Conservation (phyloP, 2,888 invertebrate genomes). For the Lumbricus terrestris region DNA sequence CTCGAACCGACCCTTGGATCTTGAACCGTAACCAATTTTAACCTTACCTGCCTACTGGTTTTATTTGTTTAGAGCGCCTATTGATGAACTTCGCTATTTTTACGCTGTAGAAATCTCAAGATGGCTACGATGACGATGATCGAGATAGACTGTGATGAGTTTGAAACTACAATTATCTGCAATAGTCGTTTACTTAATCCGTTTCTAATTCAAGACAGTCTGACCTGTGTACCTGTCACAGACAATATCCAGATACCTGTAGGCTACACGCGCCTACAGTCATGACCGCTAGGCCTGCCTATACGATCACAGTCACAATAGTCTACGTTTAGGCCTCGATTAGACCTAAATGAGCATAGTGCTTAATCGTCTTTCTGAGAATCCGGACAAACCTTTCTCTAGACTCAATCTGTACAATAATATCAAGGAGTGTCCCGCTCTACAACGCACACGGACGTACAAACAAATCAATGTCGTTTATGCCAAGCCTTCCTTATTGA, state of each 20-base stretch:
- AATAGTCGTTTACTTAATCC: not conserved
- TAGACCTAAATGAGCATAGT: not conserved
- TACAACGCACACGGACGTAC: not conserved
- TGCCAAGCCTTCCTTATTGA: not conserved
- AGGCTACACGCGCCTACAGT: not conserved
- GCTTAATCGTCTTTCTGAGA: not conserved
- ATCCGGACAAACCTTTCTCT: not conserved
- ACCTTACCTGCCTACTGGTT: too few relatives aligned
- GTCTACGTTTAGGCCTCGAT: not conserved
- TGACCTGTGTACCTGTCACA: not conserved
- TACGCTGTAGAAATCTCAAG: too few relatives aligned
- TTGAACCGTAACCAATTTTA: too few relatives aligned
- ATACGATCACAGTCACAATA: not conserved
- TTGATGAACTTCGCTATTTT: too few relatives aligned
- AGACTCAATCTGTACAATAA: not conserved
- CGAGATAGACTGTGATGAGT: not conserved
- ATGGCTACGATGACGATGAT: too few relatives aligned
- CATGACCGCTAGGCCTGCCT: not conserved
- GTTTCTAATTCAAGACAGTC: not conserved
- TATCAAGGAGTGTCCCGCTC: not conserved
- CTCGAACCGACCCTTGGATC: too few relatives aligned
- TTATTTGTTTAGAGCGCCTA: too few relatives aligned
- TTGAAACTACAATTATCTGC: not conserved
- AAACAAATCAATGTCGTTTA: not conserved
- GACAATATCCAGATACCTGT: not conserved